phyloP scores from a whole-genome alignment of 2,888 invertebrate species.

The Epinotia ramella region DNA sequence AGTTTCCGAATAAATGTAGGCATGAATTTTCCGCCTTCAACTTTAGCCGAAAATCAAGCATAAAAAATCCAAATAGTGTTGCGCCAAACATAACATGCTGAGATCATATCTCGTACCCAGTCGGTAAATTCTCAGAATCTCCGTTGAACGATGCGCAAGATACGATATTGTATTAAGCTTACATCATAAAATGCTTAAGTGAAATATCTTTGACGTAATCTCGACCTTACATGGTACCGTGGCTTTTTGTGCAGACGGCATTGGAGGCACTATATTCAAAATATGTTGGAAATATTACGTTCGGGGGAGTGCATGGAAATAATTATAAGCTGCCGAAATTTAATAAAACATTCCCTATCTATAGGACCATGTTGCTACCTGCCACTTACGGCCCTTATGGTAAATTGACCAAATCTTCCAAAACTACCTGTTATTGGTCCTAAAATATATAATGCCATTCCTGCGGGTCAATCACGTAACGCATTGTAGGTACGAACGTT shows the following conservation, averaged over 20 bases:
- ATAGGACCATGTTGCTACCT: too few species aligned
- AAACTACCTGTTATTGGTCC: too few species aligned
- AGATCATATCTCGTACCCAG: conserved; percentile 13
- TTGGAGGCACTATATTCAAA: conserved; percentile 7
- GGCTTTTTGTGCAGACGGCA: conserved; percentile 21
- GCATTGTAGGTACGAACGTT: too few species aligned
- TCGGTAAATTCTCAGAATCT: conserved; percentile 29
- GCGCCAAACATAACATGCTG: conserved; percentile 3
- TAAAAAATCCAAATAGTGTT: not conserved
- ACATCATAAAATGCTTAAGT: conserved; percentile 31
- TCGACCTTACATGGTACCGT: conserved; percentile 12
- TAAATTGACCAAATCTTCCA: too few species aligned
- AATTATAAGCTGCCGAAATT: not conserved
- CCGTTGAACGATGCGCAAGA: conserved; percentile 7
- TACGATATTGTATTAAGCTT: conserved; percentile 14
- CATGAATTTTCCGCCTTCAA: not conserved
- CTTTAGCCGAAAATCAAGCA: not conserved
- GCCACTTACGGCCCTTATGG: too few species aligned
- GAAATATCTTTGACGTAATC: conserved; percentile 32
- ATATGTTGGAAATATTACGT: conserved; percentile 9
- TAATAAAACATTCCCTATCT: not conserved
- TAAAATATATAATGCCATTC: too few species aligned
- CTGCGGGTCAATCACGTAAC: too few species aligned
- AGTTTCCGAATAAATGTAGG: not conserved
- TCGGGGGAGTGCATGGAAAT: conserved; percentile 1